A percentile compares a stretch with the other conserved stretches of the same genome.
Conservation (phyloP, 2,797 vertebrate genomes). For the Gymnoscopelus microlampas region DNA sequence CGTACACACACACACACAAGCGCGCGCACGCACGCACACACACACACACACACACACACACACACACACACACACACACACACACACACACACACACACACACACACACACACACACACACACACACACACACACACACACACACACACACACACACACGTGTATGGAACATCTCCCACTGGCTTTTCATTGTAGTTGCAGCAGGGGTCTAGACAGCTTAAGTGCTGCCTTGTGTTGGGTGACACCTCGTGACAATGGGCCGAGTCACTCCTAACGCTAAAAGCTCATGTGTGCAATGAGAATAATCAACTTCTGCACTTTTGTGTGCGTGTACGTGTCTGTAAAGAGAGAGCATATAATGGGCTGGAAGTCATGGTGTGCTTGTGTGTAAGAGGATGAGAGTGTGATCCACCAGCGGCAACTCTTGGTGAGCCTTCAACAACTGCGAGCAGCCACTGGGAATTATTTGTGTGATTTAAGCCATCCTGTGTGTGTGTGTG, state of each 20-base stretch:
- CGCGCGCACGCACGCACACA: slow-evolving; percentile 56
- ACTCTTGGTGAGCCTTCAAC: no score
- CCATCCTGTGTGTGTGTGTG: neutral
- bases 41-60: slow-evolving; percentile 57
- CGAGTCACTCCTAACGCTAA: slow-evolving; percentile 19
- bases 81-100: no score
- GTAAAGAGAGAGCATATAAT: neutral
- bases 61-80: slow-evolving; percentile 39
- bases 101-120: no score
- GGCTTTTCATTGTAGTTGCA: slow-evolving; percentile 51
- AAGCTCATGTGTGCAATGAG: neutral
- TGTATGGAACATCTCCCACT: slow-evolving; percentile 25
- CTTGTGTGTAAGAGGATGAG: no score
- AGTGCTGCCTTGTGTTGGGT: slow-evolving; percentile 29
- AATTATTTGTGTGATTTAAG: neutral
- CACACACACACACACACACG: slow-evolving; percentile 36
- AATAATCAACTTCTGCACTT: neutral
- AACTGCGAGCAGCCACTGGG: no score
- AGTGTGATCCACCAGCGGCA: no score
- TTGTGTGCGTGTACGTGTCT: slow-evolving; percentile 1
- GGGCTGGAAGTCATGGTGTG: no score
- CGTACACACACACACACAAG: slow-evolving; percentile 45
- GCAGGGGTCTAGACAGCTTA: slow-evolving; percentile 44
- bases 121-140: neutral
- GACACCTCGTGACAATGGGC: slow-evolving; percentile 27